Evolutionary conservation across 2,888 invertebrate species (phyloP), one percentile per base, ranked within the genome.

Genomic region (Cephus pygmeus): DNA sequence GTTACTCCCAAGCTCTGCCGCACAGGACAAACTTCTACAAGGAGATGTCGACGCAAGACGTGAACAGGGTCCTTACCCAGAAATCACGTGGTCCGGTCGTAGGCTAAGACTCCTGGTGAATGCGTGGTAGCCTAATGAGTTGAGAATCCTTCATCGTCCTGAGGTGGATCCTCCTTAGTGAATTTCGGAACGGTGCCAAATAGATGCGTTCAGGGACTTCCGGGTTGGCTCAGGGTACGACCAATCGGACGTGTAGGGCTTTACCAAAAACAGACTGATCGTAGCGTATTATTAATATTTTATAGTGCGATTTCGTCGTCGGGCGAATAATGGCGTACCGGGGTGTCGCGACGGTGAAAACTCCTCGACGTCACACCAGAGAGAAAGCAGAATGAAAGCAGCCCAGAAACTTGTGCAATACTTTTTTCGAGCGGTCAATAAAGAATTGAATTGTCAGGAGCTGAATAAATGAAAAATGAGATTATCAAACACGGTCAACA

Each of bases 151-250:
- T 56, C 56, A 76, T 82, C 77, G 79, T 81, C 78, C 73, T 77
- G 56, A 56, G 56, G 23, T 9, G 56, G 56, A 56, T 56, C 56
- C 56, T 71, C 33, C 34, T 71, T 71, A 71, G 71, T 75, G 84
- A 83, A 79, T 83, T 81, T 83, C 83, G 82, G 82, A 83, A 81
- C 83, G 84, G 83, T 87, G 86, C 85, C 87, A 85, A 87, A 85
- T 83, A 79, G 73, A 78, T 75, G 30, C 56, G 56, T 56, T 56
- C 23, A 56, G 56, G 56, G 56, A 56, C 56, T 56, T 56, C 56
- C 23, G 56, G 56, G 56, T 56, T 56, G 56, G 56, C 56, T 56
- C 56, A 23, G 56, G 56, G 56, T 56, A 56, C 56, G 56, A 56
- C 56, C 23, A 56, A 56, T 56, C 23, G 56, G 56, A 56, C 56